Evolutionary conservation across 1,140 invertebrate species (phyloP).

Genomic region (Diorhabda carinulata): DNA sequence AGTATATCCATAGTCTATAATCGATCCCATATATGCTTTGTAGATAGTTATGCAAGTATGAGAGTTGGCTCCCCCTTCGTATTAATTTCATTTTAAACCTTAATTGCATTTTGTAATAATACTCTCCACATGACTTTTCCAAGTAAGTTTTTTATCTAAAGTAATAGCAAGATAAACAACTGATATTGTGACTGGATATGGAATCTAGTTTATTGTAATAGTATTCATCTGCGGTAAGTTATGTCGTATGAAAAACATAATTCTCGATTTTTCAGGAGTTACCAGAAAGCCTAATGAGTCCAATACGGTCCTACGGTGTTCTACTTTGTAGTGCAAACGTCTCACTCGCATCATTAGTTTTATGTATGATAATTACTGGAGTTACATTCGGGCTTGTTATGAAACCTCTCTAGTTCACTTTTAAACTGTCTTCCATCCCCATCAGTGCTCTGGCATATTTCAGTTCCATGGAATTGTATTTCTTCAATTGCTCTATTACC

Average conservation of each 20-base stretch:
- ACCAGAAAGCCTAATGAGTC: neutral
- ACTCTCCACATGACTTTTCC: conserved; percentile 4
- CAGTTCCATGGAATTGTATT: too few species aligned
- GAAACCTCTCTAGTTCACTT: too few species aligned
- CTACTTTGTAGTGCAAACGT: too few species aligned
- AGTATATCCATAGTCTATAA: neutral
- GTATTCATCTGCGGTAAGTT: neutral
- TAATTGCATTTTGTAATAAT: neutral
- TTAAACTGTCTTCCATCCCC: too few species aligned
- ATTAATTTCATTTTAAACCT: neutral
- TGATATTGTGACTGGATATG: neutral
- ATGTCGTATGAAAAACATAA: neutral
- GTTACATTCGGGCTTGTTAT: too few species aligned
- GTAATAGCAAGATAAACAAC: neutral
- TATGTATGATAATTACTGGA: too few species aligned
- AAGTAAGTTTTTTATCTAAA: conserved; percentile 9
- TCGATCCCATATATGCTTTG: neutral
- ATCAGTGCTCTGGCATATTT: too few species aligned
- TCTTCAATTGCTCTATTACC: too few species aligned
- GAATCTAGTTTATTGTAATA: neutral
- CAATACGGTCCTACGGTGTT: too few species aligned
- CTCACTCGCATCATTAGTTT: too few species aligned
- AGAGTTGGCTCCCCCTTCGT: conserved; percentile 1
- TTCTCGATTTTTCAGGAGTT: conserved; percentile 7
- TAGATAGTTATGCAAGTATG: neutral